Percentiles rank a stretch among this genome's conserved stretches.
phyloP scores from a whole-genome alignment of 2,797 vertebrate species.

The Thripadectes ignobilis region DNA sequence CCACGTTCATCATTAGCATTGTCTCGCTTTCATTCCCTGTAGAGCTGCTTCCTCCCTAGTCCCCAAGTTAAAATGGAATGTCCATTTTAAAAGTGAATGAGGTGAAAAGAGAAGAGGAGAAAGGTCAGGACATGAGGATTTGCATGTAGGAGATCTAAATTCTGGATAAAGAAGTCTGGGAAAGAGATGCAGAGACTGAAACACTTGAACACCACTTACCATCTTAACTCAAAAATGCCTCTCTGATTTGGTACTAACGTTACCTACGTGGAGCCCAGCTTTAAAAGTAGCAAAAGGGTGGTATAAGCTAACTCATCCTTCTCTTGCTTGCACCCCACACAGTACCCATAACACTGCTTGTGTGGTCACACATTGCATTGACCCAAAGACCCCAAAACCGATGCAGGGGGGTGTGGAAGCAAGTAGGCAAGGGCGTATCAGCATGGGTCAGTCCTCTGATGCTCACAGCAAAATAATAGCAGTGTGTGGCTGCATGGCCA shows the following conservation, averaged over 20 bases:
- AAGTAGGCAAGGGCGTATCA: neutral
- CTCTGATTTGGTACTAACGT: neutral
- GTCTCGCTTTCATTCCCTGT: neutral
- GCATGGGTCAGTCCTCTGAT: neutral
- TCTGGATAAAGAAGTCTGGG: neutral
- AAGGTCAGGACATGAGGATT: neutral
- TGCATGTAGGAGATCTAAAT: neutral
- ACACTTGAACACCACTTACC: neutral
- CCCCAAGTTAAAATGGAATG: neutral
- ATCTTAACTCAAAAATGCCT: neutral
- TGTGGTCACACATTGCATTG: rapidly evolving
- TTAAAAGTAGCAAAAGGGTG: neutral
- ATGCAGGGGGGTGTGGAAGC: neutral
- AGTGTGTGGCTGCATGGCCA: neutral
- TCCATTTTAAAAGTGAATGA: neutral
- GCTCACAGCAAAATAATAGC: neutral
- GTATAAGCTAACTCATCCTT: neutral
- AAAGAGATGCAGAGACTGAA: neutral
- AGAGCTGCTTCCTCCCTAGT: neutral
- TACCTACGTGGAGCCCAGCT: neutral
- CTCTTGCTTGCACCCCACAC: neutral
- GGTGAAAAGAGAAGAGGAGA: neutral
- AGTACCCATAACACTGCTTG: rapidly evolving
- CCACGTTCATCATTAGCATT: neutral
- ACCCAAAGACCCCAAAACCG: rapidly evolving